Evolutionary conservation across 35 echinoderm and acorn worm genomes (phyloP).

Genomic region (Acanthaster planci): DNA sequence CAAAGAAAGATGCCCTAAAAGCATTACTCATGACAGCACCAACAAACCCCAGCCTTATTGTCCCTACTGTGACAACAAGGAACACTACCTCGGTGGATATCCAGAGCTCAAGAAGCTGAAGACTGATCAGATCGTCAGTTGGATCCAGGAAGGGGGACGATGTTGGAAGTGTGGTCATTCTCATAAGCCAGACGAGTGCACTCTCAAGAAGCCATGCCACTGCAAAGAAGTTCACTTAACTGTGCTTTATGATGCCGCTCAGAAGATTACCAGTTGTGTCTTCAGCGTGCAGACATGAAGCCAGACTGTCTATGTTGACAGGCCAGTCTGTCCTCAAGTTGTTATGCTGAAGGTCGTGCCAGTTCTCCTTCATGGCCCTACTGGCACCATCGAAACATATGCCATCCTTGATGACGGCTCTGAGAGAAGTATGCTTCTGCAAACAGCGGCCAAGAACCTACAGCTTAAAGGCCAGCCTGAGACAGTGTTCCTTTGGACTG

Average conservation of each 20-base stretch:
- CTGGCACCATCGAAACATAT: too few relatives aligned
- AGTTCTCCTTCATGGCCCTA: too few relatives aligned
- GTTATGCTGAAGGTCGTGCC: background rate
- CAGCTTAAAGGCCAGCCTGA: too few relatives aligned
- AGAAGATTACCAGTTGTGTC: background rate
- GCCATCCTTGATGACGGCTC: slow-evolving; percentile 54
- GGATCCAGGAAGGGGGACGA: too few relatives aligned
- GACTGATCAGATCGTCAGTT: background rate
- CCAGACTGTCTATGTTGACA: too few relatives aligned
- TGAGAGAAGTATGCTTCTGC: slow-evolving; percentile 39
- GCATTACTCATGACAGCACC: background rate
- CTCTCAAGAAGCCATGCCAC: background rate
- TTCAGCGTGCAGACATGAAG: background rate
- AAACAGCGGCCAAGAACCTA: slow-evolving; percentile 16
- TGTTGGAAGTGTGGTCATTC: background rate
- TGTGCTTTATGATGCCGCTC: slow-evolving; percentile 9
- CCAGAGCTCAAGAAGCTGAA: slow-evolving; percentile 16
- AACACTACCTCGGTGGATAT: too few relatives aligned
- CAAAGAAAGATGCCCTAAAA: background rate
- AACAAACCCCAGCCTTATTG: slow-evolving; percentile 24
- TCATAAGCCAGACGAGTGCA: slow-evolving; percentile 16
- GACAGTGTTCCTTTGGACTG: slow-evolving; percentile 22
- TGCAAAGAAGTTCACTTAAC: slow-evolving; percentile 29
- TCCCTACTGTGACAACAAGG: too few relatives aligned
- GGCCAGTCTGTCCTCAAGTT: background rate